Evolutionary conservation across 2,888 invertebrate species (phyloP).

Genomic region (Gastrophysa polygoni): DNA sequence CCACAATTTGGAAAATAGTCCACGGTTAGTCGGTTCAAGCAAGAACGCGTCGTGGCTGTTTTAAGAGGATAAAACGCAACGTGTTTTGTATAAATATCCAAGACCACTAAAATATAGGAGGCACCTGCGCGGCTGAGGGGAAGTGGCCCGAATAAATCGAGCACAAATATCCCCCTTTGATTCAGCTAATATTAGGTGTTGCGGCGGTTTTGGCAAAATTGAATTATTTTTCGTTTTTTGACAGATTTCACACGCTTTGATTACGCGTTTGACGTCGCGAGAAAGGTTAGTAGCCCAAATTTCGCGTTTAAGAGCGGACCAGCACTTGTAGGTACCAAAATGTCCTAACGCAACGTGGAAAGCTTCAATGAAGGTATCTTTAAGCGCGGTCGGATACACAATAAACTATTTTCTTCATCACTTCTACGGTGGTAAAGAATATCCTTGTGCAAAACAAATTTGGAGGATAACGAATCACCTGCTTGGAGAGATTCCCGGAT

Average conservation of each 20-base stretch:
- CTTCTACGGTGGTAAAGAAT: slow-evolving; percentile 1
- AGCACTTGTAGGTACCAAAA: slow-evolving; percentile 14
- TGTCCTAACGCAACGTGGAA: slow-evolving; percentile 12
- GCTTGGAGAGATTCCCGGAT: slow-evolving; percentile 1
- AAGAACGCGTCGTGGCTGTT: neutral
- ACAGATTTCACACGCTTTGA: neutral
- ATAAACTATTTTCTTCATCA: neutral
- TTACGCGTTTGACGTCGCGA: neutral
- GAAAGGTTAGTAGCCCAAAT: slow-evolving; percentile 11
- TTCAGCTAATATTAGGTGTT: neutral
- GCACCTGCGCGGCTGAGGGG: neutral
- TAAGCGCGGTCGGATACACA: slow-evolving; percentile 9
- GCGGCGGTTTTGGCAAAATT: neutral
- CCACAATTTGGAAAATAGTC: neutral
- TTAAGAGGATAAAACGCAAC: neutral
- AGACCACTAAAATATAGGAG: neutral
- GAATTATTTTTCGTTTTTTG: neutral
- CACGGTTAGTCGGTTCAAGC: neutral
- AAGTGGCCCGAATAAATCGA: neutral
- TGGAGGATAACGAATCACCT: neutral
- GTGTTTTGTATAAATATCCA: neutral
- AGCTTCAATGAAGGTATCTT: slow-evolving; percentile 4
- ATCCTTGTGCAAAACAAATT: slow-evolving; percentile 6
- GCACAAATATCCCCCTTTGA: neutral
- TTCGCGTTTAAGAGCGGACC: slow-evolving; percentile 8